phyloP scores from a whole-genome alignment of 2,797 vertebrate species.

The Epinephelus coioides region DNA sequence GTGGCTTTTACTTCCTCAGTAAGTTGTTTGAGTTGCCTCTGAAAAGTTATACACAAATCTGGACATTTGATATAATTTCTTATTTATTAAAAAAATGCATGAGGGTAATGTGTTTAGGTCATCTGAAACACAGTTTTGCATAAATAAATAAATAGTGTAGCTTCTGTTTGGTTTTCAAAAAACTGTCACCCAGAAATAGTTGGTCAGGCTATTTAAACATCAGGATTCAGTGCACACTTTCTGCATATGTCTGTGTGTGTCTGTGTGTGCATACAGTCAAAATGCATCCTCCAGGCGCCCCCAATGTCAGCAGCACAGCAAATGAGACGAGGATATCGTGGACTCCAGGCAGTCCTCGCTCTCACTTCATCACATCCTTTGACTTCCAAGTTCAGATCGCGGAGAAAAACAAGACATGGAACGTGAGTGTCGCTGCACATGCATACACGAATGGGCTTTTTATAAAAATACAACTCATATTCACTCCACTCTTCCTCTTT shows the following conservation, averaged over 20 bases:
- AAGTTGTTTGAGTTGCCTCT: background rate
- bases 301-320: constrained; percentile 45
- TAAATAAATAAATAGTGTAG: background rate
- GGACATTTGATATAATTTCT: background rate
- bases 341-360: constrained; percentile 46
- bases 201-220: no score
- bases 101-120: background rate
- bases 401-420: constrained; percentile 50
- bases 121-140: background rate
- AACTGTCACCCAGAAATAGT: background rate
- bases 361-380: rapidly evolving
- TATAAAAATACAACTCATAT: background rate
- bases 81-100: background rate
- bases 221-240: background rate
- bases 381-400: constrained; percentile 74
- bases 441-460: background rate
- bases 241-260: background rate
- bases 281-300: constrained; percentile 72
- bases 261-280: constrained; percentile 72
- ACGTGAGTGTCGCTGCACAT: constrained; percentile 53
- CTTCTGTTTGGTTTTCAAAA: background rate
- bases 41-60: background rate
- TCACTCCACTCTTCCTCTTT: background rate
- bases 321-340: constrained; percentile 66
- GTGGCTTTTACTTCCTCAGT: constrained; percentile 17